Conservation (phyloP, 2,113 vertebrate genomes). For the Leptodactylus fuscus region DNA sequence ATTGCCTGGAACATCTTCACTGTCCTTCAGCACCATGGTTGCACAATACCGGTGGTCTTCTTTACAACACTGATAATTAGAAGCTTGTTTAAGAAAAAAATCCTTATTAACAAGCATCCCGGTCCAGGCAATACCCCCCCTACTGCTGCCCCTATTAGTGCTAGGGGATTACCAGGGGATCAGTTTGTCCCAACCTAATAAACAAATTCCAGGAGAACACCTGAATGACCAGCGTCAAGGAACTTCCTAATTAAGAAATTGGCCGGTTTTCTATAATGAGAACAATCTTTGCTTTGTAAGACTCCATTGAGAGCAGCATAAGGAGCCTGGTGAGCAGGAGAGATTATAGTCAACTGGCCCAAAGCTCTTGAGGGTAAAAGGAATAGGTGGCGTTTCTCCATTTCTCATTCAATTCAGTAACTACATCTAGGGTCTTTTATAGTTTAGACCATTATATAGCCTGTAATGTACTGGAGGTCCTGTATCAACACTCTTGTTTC, state of each 20-base stretch:
- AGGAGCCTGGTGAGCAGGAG: slow-evolving; percentile 32
- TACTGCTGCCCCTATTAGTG: slow-evolving; percentile 74
- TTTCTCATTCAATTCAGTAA: neutral
- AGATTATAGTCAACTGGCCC: slow-evolving; percentile 13
- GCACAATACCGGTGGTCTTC: slow-evolving; percentile 80
- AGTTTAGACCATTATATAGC: neutral
- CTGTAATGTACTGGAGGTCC: neutral
- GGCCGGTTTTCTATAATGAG: slow-evolving; percentile 71
- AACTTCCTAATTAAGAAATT: slow-evolving; percentile 80
- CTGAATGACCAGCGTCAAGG: slow-evolving; percentile 73
- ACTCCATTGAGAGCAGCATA: slow-evolving; percentile 10
- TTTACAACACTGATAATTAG: slow-evolving; percentile 77
- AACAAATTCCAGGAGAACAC: slow-evolving; percentile 71
- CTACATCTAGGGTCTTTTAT: neutral
- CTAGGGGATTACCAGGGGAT: slow-evolving; percentile 84
- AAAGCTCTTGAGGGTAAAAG: neutral
- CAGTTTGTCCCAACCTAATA: slow-evolving; percentile 77
- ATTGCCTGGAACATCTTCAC: slow-evolving; percentile 35
- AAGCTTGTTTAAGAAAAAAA: slow-evolving; percentile 71
- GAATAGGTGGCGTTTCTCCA: neutral
- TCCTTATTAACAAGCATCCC: slow-evolving; percentile 76
- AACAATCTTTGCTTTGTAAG: slow-evolving; percentile 66
- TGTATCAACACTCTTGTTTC: neutral
- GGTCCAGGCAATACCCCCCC: slow-evolving; percentile 64
- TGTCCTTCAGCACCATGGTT: slow-evolving; percentile 47